A percentile compares a stretch with the other conserved stretches of the same genome.
phyloP scores from a whole-genome alignment of 2,888 invertebrate genomes.

The Drosophila fulvimacula region DNA sequence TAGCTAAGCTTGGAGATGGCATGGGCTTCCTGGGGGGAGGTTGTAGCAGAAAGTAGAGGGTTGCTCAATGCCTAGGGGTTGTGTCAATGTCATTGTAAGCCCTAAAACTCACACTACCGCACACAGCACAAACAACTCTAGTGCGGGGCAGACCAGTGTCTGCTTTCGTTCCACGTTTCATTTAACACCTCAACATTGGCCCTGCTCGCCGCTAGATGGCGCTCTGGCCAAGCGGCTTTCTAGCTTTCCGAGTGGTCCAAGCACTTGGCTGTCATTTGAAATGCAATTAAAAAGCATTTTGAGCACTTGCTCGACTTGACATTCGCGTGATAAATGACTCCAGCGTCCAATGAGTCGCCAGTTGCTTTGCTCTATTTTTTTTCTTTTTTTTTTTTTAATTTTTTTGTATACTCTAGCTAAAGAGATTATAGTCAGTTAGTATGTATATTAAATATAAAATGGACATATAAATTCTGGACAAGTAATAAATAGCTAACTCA shows the following conservation, averaged over 20 bases:
- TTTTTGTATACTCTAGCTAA: neutral
- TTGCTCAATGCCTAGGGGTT: slow-evolving; percentile 62
- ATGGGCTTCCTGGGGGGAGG: neutral
- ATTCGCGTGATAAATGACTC: slow-evolving; percentile 71
- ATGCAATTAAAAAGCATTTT: slow-evolving; percentile 79
- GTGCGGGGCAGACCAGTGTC: neutral
- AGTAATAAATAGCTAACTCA: neutral
- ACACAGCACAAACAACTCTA: slow-evolving; percentile 1
- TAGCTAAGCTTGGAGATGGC: neutral
- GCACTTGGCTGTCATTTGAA: slow-evolving; percentile 54
- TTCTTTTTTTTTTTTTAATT: slow-evolving; percentile 8
- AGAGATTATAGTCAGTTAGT: neutral
- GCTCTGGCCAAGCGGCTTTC: slow-evolving; percentile 16
- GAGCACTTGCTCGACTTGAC: slow-evolving; percentile 71
- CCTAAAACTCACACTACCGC: slow-evolving; percentile 2
- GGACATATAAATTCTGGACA: neutral
- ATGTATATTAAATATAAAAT: neutral
- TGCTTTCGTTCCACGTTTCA: slow-evolving; percentile 33
- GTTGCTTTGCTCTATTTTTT: slow-evolving; percentile 10
- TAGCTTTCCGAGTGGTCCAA: slow-evolving; percentile 10
- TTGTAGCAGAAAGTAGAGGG: slow-evolving; percentile 27
- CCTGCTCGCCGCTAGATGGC: slow-evolving; percentile 39
- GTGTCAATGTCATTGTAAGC: slow-evolving; percentile 71
- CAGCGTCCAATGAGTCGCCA: slow-evolving; percentile 60
- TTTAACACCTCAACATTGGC: slow-evolving; percentile 57